phyloP scores from a whole-genome alignment of 2,797 vertebrate genomes.

The Xiphorhynchus erythropygius region DNA sequence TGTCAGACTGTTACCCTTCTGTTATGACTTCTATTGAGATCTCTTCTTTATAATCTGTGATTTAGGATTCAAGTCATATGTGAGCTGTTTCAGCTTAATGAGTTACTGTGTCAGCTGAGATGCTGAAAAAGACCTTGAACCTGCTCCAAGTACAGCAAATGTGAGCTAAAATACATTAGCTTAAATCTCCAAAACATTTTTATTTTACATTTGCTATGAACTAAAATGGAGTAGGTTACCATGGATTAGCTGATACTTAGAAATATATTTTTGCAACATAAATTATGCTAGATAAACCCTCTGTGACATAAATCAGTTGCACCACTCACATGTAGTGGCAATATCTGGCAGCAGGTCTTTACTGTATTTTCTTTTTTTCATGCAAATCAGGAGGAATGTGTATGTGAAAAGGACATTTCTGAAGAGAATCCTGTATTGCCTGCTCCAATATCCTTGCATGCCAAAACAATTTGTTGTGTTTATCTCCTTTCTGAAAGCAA shows the following conservation, averaged over 20 bases:
- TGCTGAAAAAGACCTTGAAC: not conserved
- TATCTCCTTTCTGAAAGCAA: not conserved
- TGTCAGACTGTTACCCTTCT: not conserved
- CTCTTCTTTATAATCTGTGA: not conserved
- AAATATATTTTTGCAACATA: not conserved
- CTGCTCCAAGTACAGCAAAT: not conserved
- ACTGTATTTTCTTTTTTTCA: not conserved
- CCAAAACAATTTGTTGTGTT: not conserved
- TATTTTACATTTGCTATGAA: not conserved
- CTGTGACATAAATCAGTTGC: accelerated
- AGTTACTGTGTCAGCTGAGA: not conserved
- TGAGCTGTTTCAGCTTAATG: not conserved
- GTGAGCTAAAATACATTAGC: not conserved
- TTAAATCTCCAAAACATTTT: not conserved
- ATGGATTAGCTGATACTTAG: not conserved
- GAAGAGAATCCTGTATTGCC: not conserved
- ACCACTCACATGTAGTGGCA: not conserved
- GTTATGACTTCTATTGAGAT: not conserved
- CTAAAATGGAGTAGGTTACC: not conserved
- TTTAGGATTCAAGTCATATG: not conserved
- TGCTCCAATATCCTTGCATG: not conserved
- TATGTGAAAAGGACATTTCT: not conserved
- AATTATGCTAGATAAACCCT: not conserved
- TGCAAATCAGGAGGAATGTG: not conserved
- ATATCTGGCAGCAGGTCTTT: not conserved